These are phyloP conservation scores for Uromys caudimaculatus DNA, from an alignment of 2,797 vertebrate genomes.

Conservation along the genomic window DNA sequence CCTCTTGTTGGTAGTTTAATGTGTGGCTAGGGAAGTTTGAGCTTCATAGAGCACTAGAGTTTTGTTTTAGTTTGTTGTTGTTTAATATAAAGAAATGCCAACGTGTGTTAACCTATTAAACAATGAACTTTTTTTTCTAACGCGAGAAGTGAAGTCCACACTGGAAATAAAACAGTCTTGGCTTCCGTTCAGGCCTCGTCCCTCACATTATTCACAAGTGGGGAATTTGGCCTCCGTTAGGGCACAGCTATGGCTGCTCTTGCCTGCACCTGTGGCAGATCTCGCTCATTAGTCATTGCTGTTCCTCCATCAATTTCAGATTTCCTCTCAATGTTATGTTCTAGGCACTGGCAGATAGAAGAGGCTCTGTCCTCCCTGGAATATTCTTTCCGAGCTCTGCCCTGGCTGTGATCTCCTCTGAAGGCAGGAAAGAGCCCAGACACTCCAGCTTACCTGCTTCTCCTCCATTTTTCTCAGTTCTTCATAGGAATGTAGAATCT, in stretches of 20 bases:
- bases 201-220: neutral
- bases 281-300: rapidly evolving
- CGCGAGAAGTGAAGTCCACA: neutral
- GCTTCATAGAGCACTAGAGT: neutral
- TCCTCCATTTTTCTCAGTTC: neutral
- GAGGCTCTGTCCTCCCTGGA: neutral
- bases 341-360: neutral
- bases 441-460: neutral
- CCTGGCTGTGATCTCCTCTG: neutral
- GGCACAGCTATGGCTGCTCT: neutral
- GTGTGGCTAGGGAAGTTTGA: neutral
- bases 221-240: neutral
- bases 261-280: neutral
- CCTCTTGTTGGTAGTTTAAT: neutral
- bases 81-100: neutral
- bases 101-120: neutral
- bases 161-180: neutral
- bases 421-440: neutral
- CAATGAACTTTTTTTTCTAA: neutral
- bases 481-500: neutral
- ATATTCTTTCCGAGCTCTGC: neutral
- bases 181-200: neutral
- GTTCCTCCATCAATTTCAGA: neutral
- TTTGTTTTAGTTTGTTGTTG: neutral
- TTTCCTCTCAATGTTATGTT: neutral